Conservation (phyloP, 2,797 vertebrate genomes). For the Lepilemur septentrionalis region DNA sequence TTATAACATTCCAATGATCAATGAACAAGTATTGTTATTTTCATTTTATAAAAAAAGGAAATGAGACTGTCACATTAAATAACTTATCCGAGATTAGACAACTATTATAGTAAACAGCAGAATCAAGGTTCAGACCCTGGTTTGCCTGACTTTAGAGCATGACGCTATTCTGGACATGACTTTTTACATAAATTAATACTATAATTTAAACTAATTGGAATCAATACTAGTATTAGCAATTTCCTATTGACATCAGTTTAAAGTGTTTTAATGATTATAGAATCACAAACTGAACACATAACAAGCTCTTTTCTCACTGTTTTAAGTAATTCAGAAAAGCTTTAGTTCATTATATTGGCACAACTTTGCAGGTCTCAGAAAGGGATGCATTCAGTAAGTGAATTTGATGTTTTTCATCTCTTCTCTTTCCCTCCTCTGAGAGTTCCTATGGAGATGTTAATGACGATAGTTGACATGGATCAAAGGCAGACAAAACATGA, state of each 20-base stretch:
- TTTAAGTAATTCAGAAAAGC: slow-evolving; percentile 42
- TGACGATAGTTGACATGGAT: slow-evolving; percentile 25
- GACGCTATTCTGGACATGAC: not conserved
- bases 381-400: not conserved
- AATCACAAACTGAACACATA: slow-evolving; percentile 2
- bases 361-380: slow-evolving; percentile 37
- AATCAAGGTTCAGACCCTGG: slow-evolving; percentile 9
- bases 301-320: not conserved
- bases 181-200: slow-evolving; percentile 7
- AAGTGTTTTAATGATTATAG: not conserved
- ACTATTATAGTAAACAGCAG: not conserved
- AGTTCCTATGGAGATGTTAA: slow-evolving; percentile 45
- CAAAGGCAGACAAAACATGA: slow-evolving; percentile 52
- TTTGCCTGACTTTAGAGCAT: not conserved
- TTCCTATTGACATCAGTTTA: not conserved
- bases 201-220: slow-evolving; percentile 26
- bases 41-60: slow-evolving; percentile 39
- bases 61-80: not conserved
- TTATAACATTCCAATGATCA: not conserved
- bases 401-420: slow-evolving; percentile 52
- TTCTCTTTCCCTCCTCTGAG: not conserved
- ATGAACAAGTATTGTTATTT: slow-evolving; percentile 18
- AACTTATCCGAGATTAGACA: not conserved
- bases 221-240: slow-evolving; percentile 28
- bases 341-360: slow-evolving; percentile 10